Percentiles rank a stretch among this genome's conserved stretches.
phyloP scores from a whole-genome alignment of 2,888 invertebrate species.

The Rhingia campestris region DNA sequence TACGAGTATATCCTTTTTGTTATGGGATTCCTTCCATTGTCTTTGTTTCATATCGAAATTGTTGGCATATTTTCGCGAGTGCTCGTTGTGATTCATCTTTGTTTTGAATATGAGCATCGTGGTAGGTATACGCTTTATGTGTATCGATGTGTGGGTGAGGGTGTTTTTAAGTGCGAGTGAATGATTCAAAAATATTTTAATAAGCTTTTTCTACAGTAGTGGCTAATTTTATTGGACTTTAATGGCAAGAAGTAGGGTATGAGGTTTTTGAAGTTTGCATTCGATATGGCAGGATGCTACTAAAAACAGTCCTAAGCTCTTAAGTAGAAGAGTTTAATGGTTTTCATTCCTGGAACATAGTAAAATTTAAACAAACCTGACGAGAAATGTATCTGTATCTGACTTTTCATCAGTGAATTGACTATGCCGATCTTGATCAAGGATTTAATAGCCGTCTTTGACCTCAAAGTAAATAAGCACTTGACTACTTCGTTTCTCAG shows the following conservation, averaged over 20 bases:
- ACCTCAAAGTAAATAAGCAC: too few species aligned
- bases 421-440: too few species aligned
- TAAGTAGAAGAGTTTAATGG: too few species aligned
- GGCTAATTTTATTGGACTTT: conserved; percentile 54
- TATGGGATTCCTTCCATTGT: conserved; percentile 61
- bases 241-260: background rate
- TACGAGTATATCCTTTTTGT: conserved; percentile 24
- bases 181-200: conserved; percentile 62
- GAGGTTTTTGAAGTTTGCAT: background rate
- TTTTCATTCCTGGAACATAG: too few species aligned
- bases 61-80: conserved; percentile 66
- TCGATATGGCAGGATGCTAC: background rate
- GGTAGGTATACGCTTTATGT: background rate
- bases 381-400: too few species aligned
- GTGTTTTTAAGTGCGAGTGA: conserved; percentile 12
- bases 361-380: too few species aligned
- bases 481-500: too few species aligned
- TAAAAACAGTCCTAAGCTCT: too few species aligned
- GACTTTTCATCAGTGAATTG: too few species aligned
- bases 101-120: conserved; percentile 47
- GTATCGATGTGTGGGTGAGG: conserved; percentile 6
- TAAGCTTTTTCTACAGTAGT: conserved; percentile 68
- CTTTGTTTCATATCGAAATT: conserved; percentile 73
- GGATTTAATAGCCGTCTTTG: too few species aligned
- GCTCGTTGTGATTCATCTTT: conserved; percentile 67